phyloP scores from a whole-genome alignment of 2,888 invertebrate genomes.

The Lycocerus yunnanus region DNA sequence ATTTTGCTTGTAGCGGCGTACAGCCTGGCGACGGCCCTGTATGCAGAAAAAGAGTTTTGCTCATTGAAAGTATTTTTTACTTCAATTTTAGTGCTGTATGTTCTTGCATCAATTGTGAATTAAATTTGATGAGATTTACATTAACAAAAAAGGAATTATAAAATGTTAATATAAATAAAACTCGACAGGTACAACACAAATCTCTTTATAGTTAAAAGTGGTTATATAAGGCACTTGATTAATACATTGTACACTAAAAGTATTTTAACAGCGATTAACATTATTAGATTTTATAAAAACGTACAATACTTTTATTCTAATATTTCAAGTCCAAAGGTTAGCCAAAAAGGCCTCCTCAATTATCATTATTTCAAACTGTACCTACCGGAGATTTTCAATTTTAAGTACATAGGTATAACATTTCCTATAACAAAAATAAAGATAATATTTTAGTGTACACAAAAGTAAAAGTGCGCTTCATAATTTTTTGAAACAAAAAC shows the following conservation, averaged over 20 bases:
- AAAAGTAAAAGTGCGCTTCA: not conserved
- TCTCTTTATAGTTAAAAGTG: not conserved
- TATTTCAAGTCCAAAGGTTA: not conserved
- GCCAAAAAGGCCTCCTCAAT: not conserved
- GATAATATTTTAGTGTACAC: not conserved
- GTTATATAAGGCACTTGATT: not conserved
- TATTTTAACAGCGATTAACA: not conserved
- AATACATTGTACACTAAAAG: not conserved
- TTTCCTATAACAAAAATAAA: not conserved
- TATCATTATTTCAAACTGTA: not conserved
- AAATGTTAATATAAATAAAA: too few relatives aligned
- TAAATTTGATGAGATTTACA: too few relatives aligned
- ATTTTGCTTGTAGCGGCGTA: too few relatives aligned
- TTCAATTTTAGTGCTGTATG: too few relatives aligned
- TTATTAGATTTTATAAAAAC: not conserved
- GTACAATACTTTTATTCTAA: not conserved
- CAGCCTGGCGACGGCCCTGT: too few relatives aligned
- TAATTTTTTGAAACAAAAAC: not conserved
- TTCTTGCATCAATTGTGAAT: too few relatives aligned
- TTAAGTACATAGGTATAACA: not conserved
- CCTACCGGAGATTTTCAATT: not conserved
- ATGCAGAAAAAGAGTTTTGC: too few relatives aligned
- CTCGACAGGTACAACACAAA: not conserved
- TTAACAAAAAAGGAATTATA: too few relatives aligned
- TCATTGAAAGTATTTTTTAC: too few relatives aligned